phyloP scores from a whole-genome alignment of 2,888 invertebrate species.

The Ligdia adustata region DNA sequence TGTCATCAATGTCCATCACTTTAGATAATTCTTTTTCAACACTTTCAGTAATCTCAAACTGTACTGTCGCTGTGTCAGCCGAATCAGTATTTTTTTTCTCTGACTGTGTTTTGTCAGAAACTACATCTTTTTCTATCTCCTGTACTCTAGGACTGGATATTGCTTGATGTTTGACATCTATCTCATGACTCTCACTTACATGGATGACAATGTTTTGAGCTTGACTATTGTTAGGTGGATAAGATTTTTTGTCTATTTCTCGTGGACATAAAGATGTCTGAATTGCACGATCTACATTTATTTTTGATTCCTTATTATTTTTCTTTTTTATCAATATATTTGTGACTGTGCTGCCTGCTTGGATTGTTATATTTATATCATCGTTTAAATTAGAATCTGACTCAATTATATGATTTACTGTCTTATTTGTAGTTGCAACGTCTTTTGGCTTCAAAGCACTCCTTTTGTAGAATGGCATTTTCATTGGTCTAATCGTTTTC shows the following conservation, averaged over 20 bases:
- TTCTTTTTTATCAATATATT: conserved; percentile 69
- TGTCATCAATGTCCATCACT: conserved; percentile 56
- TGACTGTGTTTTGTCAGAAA: conserved; percentile 24
- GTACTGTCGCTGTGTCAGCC: conserved; percentile 65
- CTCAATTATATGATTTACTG: conserved; percentile 38
- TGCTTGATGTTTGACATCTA: conserved; percentile 27
- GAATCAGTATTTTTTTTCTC: conserved; percentile 66
- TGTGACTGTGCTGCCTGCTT: conserved; percentile 64
- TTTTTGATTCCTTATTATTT: conserved; percentile 63
- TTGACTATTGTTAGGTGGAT: conserved; percentile 25
- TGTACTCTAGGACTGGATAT: conserved; percentile 27
- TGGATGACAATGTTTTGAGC: conserved; percentile 43
- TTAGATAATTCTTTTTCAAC: conserved; percentile 68
- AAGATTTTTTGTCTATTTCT: conserved; percentile 32
- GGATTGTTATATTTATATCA: conserved; percentile 72
- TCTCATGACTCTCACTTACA: conserved; percentile 36
- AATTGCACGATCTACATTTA: conserved; percentile 62
- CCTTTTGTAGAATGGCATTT: conserved; percentile 61
- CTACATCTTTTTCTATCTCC: background rate
- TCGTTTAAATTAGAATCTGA: conserved; percentile 46
- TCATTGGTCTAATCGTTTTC: conserved; percentile 17
- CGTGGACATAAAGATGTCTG: conserved; percentile 59
- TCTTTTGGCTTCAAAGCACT: conserved; percentile 42
- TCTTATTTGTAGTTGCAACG: conserved; percentile 25
- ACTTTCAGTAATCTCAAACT: conserved; percentile 71